Percentiles rank a stretch among this genome's conserved stretches.
These are phyloP conservation scores for Pinna nobilis DNA, from an alignment of 1,140 invertebrate genomes.

Conservation along the genomic window DNA sequence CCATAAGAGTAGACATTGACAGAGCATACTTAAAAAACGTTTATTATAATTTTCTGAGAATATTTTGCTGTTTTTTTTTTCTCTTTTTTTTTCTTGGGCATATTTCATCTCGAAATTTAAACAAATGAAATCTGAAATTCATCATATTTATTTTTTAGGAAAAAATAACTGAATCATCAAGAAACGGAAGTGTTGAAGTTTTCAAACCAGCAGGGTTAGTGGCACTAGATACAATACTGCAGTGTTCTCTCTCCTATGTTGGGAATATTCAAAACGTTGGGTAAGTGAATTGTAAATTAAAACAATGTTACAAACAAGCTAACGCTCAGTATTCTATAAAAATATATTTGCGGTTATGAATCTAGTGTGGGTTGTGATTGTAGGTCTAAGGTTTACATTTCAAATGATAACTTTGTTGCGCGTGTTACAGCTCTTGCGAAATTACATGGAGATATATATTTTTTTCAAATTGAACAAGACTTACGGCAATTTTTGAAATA, in stretches of 20 bases:
- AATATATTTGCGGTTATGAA: not conserved
- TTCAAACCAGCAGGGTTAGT: not conserved
- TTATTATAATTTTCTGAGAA: no score
- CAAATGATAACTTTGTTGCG: not conserved
- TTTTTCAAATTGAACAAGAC: no score
- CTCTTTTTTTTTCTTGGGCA: not conserved
- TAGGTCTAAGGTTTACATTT: not conserved
- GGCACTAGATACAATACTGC: not conserved
- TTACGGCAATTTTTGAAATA: no score
- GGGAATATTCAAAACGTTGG: not conserved
- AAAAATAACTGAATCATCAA: not conserved
- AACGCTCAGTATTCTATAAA: not conserved
- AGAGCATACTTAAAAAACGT: no score
- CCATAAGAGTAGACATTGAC: no score
- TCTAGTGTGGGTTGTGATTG: not conserved
- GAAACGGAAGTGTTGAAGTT: not conserved
- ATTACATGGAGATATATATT: not conserved
- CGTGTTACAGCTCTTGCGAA: not conserved
- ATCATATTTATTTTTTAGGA: no score
- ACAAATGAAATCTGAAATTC: not conserved
- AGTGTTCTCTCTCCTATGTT: slow-evolving; percentile 10
- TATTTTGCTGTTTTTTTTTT: no score
- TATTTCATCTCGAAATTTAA: not conserved
- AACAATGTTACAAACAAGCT: not conserved
- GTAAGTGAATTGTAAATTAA: not conserved